Percentiles rank a stretch among this genome's conserved stretches.
These are phyloP conservation scores for Lamprologus callipterus DNA, from an alignment of 2,113 vertebrate genomes.

Conservation along the genomic window DNA sequence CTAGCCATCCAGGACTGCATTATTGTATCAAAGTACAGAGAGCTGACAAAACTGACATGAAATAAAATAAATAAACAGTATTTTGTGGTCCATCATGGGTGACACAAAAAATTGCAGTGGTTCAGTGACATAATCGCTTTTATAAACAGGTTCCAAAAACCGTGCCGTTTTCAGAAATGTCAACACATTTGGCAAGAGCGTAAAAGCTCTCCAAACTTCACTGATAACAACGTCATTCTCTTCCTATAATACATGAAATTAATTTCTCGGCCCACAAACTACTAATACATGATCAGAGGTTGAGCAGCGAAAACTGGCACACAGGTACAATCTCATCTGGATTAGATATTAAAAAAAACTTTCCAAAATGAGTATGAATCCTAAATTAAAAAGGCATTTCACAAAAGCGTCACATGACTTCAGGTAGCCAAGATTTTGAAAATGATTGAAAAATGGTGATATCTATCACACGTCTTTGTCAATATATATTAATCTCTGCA, in stretches of 20 bases:
- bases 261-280: background rate
- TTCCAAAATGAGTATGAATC: background rate
- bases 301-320: background rate
- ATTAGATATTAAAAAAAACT: background rate
- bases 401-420: background rate
- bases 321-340: background rate
- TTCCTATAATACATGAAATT: background rate
- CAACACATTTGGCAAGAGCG: background rate
- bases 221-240: background rate
- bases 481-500: background rate
- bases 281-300: background rate
- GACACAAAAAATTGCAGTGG: background rate
- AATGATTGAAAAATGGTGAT: background rate
- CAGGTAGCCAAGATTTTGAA: background rate
- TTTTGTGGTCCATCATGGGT: background rate
- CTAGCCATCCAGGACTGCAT: background rate
- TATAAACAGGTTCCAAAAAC: background rate
- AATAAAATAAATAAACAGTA: background rate
- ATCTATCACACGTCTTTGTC: background rate
- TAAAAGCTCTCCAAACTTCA: background rate
- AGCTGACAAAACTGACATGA: background rate
- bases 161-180: background rate
- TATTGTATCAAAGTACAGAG: background rate
- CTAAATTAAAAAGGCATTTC: background rate
- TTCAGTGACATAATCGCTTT: background rate